These are phyloP conservation scores for Odontocerum albicorne DNA, from an alignment of 2,888 invertebrate genomes.

Conservation along the genomic window DNA sequence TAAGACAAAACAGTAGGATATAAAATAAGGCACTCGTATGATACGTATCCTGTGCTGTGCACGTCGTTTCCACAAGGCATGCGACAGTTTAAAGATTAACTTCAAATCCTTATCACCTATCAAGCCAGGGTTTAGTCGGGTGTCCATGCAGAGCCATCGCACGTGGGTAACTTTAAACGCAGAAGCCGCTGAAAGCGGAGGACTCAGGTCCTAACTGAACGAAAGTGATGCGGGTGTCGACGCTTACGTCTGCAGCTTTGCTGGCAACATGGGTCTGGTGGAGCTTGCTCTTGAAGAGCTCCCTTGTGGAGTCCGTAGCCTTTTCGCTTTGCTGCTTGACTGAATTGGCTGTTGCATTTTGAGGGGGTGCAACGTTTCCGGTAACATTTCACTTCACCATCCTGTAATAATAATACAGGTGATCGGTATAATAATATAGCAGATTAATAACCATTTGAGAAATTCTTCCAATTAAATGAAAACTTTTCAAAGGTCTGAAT, in stretches of 20 bases:
- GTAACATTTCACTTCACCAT: conserved; percentile 78
- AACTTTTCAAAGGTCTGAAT: too few relatives aligned
- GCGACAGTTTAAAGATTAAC: not conserved
- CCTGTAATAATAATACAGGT: conserved; percentile 60
- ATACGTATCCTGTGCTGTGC: too few relatives aligned
- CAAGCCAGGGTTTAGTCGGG: too few relatives aligned
- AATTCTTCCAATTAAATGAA: too few relatives aligned
- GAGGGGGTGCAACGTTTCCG: conserved; percentile 78
- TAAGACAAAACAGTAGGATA: too few relatives aligned
- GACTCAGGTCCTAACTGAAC: conserved; percentile 47
- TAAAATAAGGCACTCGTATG: too few relatives aligned
- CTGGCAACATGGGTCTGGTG: conserved; percentile 61
- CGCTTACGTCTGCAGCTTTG: conserved; percentile 52
- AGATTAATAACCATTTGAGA: too few relatives aligned
- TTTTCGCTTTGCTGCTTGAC: conserved; percentile 3
- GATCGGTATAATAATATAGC: too few relatives aligned
- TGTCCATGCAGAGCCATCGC: not conserved
- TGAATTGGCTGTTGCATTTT: conserved; percentile 58
- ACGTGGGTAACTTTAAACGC: conserved; percentile 3
- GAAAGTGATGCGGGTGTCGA: conserved; percentile 57
- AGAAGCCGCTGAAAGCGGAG: conserved; percentile 40
- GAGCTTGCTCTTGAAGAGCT: conserved; percentile 49
- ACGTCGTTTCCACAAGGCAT: not conserved
- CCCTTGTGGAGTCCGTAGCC: conserved; percentile 25
- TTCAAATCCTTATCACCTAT: not conserved